Base-by-base conservation (phyloP, 2,113 vertebrate genomes). In the Misgurnus mizolepis region DNA sequence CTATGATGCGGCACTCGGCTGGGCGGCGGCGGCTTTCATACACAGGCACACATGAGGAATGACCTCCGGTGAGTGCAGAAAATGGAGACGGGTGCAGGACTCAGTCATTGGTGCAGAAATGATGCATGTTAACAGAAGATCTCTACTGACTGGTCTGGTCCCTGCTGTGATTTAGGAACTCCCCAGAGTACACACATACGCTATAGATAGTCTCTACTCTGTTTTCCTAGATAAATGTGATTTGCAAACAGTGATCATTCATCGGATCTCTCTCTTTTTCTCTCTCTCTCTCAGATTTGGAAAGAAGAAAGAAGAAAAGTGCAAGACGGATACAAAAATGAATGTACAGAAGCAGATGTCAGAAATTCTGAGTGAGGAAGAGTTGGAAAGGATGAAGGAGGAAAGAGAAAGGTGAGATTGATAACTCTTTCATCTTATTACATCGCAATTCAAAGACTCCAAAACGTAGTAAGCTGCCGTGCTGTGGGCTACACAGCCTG, bases 301-400 rank as follows among this genome's bases (percentile, higher is more conserved):
- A 40, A 99, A 98, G 92, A 98, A 95, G 87, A 98, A 95, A 81
- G 96, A 98, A 8, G 95, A 96, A 61, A 98, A 95, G 90, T 89
- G 88, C 41, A 96, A 96, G 86, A 39, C 71, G 0, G 95, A 96
- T 68, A 93, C 92, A 61, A 97, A 96, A 82, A 80, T 86, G 1
- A 85, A 84, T 66, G 80, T 84, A 7, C 85, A 85, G 75, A 94
- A 94, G 84, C 94, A 91, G 22, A 91, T 90, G 61, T 89, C 90
- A 0, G 90, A 91, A n/a, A 7, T 87, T 2, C 91, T 95, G 76
- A 95, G 88, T 71, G 95, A 95, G 74, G 94, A 94, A 0, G 96
- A 97, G 80, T 82, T 96, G 65, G 94, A 95, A 89, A 94, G 93
- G 86, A 95, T 95, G 85, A 96, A 95, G 61, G 93, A 93, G 41